A percentile compares a stretch with the other conserved stretches of the same genome.
Conservation (phyloP, 1,140 invertebrate species). For the Sycophaga agraensis region DNA sequence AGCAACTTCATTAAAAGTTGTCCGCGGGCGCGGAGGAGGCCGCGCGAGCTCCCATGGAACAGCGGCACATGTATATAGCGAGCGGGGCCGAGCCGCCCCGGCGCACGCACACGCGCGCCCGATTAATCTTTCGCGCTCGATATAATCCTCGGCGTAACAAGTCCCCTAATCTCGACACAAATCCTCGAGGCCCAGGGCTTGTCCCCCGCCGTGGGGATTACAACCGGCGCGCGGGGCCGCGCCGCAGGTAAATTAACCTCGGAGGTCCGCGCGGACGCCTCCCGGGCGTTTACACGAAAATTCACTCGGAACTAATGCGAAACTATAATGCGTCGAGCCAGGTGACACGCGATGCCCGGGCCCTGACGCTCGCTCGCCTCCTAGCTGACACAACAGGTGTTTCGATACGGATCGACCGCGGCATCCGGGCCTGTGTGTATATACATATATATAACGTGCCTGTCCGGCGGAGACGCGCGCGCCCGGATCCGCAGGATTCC, state of each 20-base stretch:
- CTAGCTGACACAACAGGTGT: constrained; percentile 50
- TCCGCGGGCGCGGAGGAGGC: not conserved
- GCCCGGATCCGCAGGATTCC: not conserved
- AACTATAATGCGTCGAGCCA: constrained; percentile 36
- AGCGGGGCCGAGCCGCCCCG: not conserved
- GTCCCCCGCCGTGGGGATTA: constrained; percentile 50
- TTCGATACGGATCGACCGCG: constrained; percentile 30
- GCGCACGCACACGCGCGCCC: constrained; percentile 9
- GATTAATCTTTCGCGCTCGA: constrained; percentile 55
- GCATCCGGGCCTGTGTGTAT: too few species aligned
- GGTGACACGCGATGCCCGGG: constrained; percentile 2
- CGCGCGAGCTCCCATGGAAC: not conserved
- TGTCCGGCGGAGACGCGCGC: not conserved
- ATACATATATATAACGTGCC: too few species aligned
- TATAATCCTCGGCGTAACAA: constrained; percentile 57
- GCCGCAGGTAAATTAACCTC: too few species aligned
- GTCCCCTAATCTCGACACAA: constrained; percentile 50
- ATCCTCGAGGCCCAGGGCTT: constrained; percentile 44
- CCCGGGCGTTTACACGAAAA: constrained; percentile 50
- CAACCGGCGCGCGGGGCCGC: constrained; percentile 29
- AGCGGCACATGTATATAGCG: too few species aligned
- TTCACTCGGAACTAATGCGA: constrained; percentile 53
- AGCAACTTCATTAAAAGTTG: constrained; percentile 48
- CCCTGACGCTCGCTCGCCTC: not conserved
- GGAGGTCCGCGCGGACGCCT: not conserved